These are phyloP conservation scores for Mixornis gularis DNA, from an alignment of 2,113 vertebrate species.

Conservation along the genomic window DNA sequence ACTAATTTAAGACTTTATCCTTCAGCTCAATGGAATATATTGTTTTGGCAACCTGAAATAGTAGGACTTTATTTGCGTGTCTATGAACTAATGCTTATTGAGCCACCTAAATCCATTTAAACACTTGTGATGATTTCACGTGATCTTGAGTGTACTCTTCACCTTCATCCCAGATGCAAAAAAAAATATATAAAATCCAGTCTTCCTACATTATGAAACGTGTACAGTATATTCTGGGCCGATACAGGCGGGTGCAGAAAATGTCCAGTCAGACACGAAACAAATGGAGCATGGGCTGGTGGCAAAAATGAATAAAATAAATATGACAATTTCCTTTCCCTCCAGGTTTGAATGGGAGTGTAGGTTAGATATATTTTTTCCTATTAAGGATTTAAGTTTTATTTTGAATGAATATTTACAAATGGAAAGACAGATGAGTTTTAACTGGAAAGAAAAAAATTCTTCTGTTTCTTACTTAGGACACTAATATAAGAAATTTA, in stretches of 20 bases:
- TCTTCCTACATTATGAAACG: not conserved
- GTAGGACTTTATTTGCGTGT: not conserved
- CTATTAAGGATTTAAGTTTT: not conserved
- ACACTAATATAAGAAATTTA: not conserved
- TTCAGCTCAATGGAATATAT: accelerated
- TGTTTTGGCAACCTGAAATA: not conserved
- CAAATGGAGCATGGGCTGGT: not conserved
- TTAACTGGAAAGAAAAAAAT: not conserved
- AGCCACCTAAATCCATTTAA: not conserved
- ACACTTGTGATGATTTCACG: not conserved
- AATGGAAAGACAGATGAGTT: not conserved
- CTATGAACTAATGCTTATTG: not conserved
- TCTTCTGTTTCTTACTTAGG: not conserved
- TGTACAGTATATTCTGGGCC: not conserved
- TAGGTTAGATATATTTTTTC: not conserved
- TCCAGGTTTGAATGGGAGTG: accelerated
- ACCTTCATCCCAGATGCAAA: accelerated
- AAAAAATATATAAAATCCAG: not conserved
- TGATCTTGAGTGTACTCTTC: not conserved
- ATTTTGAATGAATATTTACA: not conserved
- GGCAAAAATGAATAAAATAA: not conserved
- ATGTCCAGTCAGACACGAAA: not conserved
- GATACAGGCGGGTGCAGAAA: not conserved
- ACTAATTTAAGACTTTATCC: not conserved
- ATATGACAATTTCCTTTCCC: not conserved